Base-by-base conservation (phyloP, 2,888 invertebrate genomes). In the Scrobipalpa atriplicella region DNA sequence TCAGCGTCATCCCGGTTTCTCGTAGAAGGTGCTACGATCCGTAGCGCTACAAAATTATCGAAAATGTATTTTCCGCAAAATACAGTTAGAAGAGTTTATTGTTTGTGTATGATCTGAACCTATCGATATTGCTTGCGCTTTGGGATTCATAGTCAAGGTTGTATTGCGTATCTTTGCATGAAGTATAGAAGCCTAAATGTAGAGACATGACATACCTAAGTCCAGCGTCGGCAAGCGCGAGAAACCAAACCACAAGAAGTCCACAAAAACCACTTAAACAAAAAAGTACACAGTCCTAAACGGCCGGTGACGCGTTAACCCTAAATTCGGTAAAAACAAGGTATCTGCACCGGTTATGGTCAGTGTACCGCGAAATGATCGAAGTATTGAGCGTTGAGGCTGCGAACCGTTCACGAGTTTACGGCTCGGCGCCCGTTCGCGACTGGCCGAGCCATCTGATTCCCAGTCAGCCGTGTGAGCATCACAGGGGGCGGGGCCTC, bases 401-500 rank as follows among this genome's bases (percentile, higher is more conserved):
- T 85, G 82, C 92, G 90, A 90, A 89, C 89, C 91, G 91, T 90
- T 92, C 86, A 85, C 91, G 90, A 87, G 88, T 86, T 83, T 88
- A 92, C 91, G 92, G 92, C 93, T 92, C 86, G 92, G 81, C 92
- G 92, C 92, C 91, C 86, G 92, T 81, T 92, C 82, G 83, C 90
- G 90, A 92, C 92, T 92, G 92, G 88, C 90, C 90, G 84, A 88
- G 87, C 90, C 90, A 90, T 91, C 92, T 91, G 92, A 92, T 92
- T 92, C 85, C 91, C 91, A 93, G 80, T 93, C 89, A 93, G 89
- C 92, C 93, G 93, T 92, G 87, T 92, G 92, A 92, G 92, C 92
- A 93, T 84, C 84, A 77, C 75, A 69, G 76, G 82, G 87, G 92
- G 90, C 87, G 89, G 88, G 78, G 90, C 89, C 78, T 85, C 83